phyloP scores from a whole-genome alignment of 2,797 vertebrate genomes.

The Anas georgica region DNA sequence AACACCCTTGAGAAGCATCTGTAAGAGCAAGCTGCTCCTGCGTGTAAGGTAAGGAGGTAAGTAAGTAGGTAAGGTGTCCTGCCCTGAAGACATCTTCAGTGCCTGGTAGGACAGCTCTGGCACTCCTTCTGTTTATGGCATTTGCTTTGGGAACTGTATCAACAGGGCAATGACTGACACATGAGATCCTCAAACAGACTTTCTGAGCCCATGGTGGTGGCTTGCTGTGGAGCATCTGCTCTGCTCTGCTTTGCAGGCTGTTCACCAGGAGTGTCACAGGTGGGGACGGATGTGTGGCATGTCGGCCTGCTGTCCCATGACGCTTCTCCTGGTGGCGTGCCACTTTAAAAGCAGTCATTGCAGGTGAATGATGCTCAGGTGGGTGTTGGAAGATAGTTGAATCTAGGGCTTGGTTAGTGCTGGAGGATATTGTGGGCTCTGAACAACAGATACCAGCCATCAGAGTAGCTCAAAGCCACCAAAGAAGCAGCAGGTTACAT shows the following conservation, averaged over 20 bases:
- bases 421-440: not conserved
- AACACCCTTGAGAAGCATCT: not conserved
- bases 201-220: accelerated
- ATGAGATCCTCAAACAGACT: not conserved
- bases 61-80: not conserved
- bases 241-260: not conserved
- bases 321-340: not conserved
- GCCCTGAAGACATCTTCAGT: not conserved
- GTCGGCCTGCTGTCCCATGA: accelerated
- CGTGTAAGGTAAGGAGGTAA: not conserved
- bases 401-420: not conserved
- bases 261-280: accelerated
- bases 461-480: not conserved
- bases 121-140: not conserved
- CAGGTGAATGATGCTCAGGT: accelerated
- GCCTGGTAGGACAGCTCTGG: not conserved
- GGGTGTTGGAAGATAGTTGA: not conserved
- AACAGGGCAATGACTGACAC: not conserved
- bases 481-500: not conserved
- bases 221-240: not conserved
- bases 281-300: not conserved
- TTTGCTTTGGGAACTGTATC: not conserved
- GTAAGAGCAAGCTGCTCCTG: not conserved
- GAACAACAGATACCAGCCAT: not conserved
- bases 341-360: accelerated